Evolutionary conservation across 2,888 invertebrate species (phyloP).

Genomic region (Notodromas monacha): DNA sequence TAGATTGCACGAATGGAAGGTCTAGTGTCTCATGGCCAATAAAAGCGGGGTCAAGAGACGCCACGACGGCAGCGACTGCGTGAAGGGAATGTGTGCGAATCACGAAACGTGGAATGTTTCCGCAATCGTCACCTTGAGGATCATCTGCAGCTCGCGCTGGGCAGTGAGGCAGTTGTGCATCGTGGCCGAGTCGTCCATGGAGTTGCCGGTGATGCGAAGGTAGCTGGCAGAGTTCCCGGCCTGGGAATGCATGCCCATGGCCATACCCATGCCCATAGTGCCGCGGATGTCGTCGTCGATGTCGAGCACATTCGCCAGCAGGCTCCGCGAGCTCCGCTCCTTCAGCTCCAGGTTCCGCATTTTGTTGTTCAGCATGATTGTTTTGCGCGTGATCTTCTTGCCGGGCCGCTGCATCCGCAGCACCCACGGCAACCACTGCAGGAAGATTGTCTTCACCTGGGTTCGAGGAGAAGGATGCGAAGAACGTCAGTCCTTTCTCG

Average conservation of each 20-base stretch:
- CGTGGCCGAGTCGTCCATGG: conserved; percentile 5
- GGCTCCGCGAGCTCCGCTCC: conserved; percentile 68
- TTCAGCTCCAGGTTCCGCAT: conserved; percentile 55
- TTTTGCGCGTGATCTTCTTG: conserved; percentile 20
- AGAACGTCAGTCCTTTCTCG: no score
- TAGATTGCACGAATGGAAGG: no score
- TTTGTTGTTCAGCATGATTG: conserved; percentile 32
- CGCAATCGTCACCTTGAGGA: no score
- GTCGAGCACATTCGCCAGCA: conserved; percentile 81
- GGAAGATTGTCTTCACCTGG: conserved; percentile 31
- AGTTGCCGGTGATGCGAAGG: neutral
- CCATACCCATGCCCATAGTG: neutral
- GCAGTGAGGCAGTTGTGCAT: conserved; percentile 10
- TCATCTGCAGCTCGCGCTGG: conserved; percentile 8
- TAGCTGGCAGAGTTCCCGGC: no score
- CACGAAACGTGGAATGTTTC: no score
- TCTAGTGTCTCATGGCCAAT: no score
- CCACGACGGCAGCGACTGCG: no score
- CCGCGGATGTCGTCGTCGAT: conserved; percentile 60
- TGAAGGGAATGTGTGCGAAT: no score
- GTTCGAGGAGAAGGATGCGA: conserved; percentile 1
- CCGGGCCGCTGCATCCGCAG: conserved; percentile 61
- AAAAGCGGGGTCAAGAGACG: no score
- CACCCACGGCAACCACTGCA: conserved; percentile 88
- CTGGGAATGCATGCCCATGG: no score